These are phyloP conservation scores for Chromobotia macracanthus DNA, from an alignment of 2,797 vertebrate genomes.

Conservation along the genomic window DNA sequence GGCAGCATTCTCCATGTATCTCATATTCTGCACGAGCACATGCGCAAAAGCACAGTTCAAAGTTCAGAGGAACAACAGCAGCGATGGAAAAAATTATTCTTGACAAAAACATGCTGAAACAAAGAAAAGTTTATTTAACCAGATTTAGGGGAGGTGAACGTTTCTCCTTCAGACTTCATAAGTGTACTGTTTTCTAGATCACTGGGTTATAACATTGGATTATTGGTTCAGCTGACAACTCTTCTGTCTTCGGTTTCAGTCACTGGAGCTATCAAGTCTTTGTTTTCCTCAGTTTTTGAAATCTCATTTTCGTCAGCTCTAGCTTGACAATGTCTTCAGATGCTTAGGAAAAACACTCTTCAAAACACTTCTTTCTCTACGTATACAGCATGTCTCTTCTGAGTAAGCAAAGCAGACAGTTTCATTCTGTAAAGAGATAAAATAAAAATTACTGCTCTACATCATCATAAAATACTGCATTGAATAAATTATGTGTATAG, in stretches of 20 bases:
- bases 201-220: no score
- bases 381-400: not conserved
- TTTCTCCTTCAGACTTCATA: no score
- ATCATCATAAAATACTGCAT: no score
- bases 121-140: no score
- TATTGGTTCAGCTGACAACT: no score
- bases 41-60: not conserved
- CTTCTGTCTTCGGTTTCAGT: no score
- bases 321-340: not conserved
- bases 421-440: not conserved
- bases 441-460: not conserved
- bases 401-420: not conserved
- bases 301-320: not conserved
- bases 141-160: no score
- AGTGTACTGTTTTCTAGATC: no score
- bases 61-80: not conserved
- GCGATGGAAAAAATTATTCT: not conserved
- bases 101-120: not conserved
- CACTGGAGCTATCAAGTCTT: no score
- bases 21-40: slow-evolving; percentile 57
- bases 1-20: slow-evolving; percentile 51
- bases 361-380: not conserved
- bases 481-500: no score
- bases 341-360: not conserved
- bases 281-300: no score